phyloP scores from a whole-genome alignment of 2,113 vertebrate genomes.

The Antigone vipio region DNA sequence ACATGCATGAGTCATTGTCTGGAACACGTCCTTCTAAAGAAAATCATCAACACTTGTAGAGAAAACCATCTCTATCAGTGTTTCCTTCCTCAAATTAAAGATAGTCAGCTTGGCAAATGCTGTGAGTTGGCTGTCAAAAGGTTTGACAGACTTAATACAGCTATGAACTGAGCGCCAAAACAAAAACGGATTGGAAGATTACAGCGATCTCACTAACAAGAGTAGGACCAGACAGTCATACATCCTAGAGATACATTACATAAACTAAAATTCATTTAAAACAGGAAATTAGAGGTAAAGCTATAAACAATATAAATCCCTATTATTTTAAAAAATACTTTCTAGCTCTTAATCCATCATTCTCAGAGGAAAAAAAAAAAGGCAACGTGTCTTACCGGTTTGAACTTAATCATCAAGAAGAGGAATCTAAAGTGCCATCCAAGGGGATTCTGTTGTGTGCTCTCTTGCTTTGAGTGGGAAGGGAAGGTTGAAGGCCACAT shows the following conservation, averaged over 20 bases:
- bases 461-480: neutral
- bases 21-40: neutral
- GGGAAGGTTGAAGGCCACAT: fast-evolving
- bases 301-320: neutral
- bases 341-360: neutral
- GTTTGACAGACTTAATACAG: neutral
- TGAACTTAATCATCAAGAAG: neutral
- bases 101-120: neutral
- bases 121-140: neutral
- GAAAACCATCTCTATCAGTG: neutral
- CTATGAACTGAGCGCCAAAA: neutral
- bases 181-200: neutral
- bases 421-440: fast-evolving
- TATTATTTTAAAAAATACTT: neutral
- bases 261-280: neutral
- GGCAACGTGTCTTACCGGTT: neutral
- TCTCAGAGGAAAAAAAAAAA: neutral
- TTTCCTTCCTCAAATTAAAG: conserved; percentile 14
- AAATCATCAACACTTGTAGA: neutral
- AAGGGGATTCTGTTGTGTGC: neutral
- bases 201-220: neutral
- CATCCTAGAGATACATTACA: neutral
- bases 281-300: neutral
- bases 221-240: neutral
- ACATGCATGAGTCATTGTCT: neutral